Conservation (phyloP, 2,888 invertebrate species). For the Aporophyla lueneburgensis region DNA sequence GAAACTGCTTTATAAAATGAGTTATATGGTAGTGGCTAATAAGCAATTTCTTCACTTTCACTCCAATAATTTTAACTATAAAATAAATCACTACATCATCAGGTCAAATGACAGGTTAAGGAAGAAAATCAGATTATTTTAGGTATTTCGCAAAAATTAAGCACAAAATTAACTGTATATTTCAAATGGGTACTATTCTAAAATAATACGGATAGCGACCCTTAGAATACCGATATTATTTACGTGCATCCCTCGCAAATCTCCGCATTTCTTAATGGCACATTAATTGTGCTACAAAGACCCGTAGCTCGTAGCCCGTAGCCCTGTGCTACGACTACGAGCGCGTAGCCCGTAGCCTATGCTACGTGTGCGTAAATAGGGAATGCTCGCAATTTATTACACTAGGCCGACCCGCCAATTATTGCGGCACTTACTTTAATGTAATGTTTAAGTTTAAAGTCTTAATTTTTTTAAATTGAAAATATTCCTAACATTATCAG, state of each 20-base stretch:
- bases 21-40: not conserved
- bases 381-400: slow-evolving; percentile 54
- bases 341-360: slow-evolving; percentile 47
- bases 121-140: not conserved
- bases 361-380: slow-evolving; percentile 44
- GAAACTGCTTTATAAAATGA: not conserved
- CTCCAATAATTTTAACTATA: not conserved
- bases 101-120: not conserved
- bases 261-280: slow-evolving; percentile 46
- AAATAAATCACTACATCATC: not conserved
- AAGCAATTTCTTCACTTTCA: not conserved
- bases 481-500: not conserved
- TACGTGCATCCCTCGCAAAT: slow-evolving; percentile 29
- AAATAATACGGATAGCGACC: slow-evolving; percentile 6
- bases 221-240: slow-evolving; percentile 9
- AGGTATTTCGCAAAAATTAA: not conserved
- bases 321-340: slow-evolving; percentile 63
- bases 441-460: not conserved
- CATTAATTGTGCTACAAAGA: slow-evolving; percentile 46
- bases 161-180: not conserved
- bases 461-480: not conserved
- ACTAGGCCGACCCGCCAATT: slow-evolving; percentile 9
- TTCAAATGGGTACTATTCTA: not conserved
- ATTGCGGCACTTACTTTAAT: not conserved
- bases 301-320: slow-evolving; percentile 66